Evolutionary conservation across 2,797 vertebrate species (phyloP), one percentile per base, ranked within the genome.

Genomic region (Antrozous pallidus): DNA sequence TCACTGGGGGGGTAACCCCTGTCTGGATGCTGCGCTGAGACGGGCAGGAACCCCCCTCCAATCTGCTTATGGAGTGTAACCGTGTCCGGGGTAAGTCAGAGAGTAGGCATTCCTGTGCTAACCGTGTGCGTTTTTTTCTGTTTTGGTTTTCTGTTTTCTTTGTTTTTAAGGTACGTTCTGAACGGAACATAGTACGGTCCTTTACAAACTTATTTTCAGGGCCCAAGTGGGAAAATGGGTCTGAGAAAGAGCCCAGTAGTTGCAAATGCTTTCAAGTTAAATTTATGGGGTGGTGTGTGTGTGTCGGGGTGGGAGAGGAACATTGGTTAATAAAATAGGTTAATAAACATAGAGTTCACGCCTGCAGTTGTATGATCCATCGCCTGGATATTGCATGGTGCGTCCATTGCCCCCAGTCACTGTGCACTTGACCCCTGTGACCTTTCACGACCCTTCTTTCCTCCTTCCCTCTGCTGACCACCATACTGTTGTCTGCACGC

Each of bases 1-100:
- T 96, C 83, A 88, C 94, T n/a, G 92, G 4, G 71, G 94, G n/a
- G 94, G 85, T 84, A 78, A 95, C 94, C 86, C 91, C 88, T 54
- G 70, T 86, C 47, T 45, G 86, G 26, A 2, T 56, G 54, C 92
- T 75, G 36, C 75, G 81, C 75, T 93, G 94, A 96, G 81, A 73
- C 73, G 84, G 69, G 40, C 88, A 87, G 90, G n/a, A n/a, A 88
- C 83, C 94, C 70, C 90, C 71, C 78, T 92, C 71, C 93, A 92
- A 73, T 82, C 49, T 1, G 40, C 24, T 90, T 49, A 45, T 81
- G 91, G 77, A 79, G 18, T 47, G 20, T 51, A 78, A 0, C 79
- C 42, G 1, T 84, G 95, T 89, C 45, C 54, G 56, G 70, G 74
- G 1, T 22, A 85, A 91, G 10, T 20, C 84, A 71, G 2, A 63